Base-by-base conservation (phyloP, 1,140 invertebrate genomes). In the Cephus cinctus region DNA sequence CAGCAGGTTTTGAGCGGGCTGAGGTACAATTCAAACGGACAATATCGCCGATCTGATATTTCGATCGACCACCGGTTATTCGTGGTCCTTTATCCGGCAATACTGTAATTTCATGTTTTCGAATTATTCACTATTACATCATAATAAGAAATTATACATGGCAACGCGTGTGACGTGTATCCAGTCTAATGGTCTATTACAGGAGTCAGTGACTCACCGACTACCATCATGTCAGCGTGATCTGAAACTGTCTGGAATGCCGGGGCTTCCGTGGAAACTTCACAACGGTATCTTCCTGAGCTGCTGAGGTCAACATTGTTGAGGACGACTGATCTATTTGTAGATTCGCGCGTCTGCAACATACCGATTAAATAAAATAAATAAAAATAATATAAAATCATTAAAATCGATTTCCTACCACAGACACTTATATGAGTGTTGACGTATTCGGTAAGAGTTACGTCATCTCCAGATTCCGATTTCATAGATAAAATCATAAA, bases 21-120 rank as follows among this genome's bases (percentile, higher is more conserved):
- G 89, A 91, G 9, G 89, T 91, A 71, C 91, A 93, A 69, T 90
- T 91, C 11, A 93, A 85, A 15, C 84, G 80, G 9, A 94, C 87
- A 6, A 81, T 77, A 58, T 93, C 90, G 2, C 89, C 90, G 11
- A 89, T 81, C 58, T 90, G 86, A 75, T 94, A 94, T 25, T 88
- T 82, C 0, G 86, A 80, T 43, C 83, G 80, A 15, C 89, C 89
- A 1, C 90, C 90, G 1, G 81, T 81, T 65, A 94, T 94, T 50
- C 82, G 81, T 4, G 91, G 92, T n/a, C 88, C 90, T 63, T 85
- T 82, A 47, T 86, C 84, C 11, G 91, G 90, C 50, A 92, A 78
- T 41, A 89, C 91, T 93, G 45, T 30, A 59, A 62, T 34, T 41
- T 22, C 6, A 54, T 39, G 14, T 40, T 47, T 9, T 12, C n/a